Evolutionary conservation across 30 jellyfish, hydroid and myxozoan species (phyloP).

Genomic region (Aurelia coerulea): DNA sequence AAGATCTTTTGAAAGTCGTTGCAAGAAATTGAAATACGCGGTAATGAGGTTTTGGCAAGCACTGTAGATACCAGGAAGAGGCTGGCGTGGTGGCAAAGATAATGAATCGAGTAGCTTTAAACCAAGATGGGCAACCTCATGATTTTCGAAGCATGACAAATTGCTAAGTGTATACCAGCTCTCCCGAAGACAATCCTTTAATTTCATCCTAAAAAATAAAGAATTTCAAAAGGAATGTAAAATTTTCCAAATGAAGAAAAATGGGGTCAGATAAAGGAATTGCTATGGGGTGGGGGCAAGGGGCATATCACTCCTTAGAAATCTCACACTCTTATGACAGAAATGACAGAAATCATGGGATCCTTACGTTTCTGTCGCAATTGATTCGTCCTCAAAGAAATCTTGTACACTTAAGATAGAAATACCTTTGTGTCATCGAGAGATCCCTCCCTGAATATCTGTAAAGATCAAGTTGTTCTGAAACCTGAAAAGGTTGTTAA

Average conservation of each 20-base stretch:
- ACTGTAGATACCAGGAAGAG: constrained; percentile 31
- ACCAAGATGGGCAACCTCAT: constrained; percentile 10
- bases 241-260: too few species aligned
- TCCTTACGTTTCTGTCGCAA: too few species aligned
- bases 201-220: background rate
- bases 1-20: background rate
- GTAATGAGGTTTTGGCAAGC: constrained; percentile 46
- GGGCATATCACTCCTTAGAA: background rate
- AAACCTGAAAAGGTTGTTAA: too few species aligned
- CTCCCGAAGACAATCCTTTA: constrained; percentile 29
- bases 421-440: too few species aligned
- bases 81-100: constrained; percentile 15
- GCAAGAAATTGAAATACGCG: constrained; percentile 53
- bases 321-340: too few species aligned
- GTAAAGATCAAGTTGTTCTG: too few species aligned
- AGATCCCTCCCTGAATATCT: too few species aligned
- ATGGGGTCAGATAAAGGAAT: too few species aligned
- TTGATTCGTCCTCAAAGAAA: too few species aligned
- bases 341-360: too few species aligned
- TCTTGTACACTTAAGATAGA: too few species aligned
- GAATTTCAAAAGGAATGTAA: too few species aligned
- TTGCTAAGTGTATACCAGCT: constrained; percentile 23
- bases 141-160: constrained; percentile 35
- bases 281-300: background rate
- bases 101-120: constrained; percentile 13